A percentile compares a stretch with the other conserved stretches of the same genome.
Evolutionary conservation across 2,113 vertebrate species (phyloP).

Genomic region (Candoia aspera): DNA sequence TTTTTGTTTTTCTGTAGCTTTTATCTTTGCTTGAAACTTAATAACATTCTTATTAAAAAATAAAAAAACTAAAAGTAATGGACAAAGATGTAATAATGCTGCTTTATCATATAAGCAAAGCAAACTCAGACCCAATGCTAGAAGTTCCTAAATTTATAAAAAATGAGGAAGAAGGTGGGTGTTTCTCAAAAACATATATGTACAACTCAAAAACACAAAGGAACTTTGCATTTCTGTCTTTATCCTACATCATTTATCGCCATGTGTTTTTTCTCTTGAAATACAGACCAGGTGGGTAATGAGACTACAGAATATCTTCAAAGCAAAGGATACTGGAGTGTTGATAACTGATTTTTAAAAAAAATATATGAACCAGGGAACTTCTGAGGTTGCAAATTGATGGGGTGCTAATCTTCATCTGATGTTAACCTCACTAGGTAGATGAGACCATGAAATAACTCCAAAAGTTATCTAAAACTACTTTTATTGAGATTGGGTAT

Average conservation of each 20-base stretch:
- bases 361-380: neutral
- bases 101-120: neutral
- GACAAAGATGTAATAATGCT: neutral
- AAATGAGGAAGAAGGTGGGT: neutral
- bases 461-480: neutral
- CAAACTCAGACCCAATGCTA: neutral
- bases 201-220: neutral
- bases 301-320: neutral
- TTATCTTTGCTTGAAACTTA: too few relatives aligned
- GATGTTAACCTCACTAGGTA: neutral
- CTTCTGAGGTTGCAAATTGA: neutral
- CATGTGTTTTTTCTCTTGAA: neutral
- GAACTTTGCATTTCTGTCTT: neutral
- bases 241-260: neutral
- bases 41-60: too few relatives aligned
- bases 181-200: neutral
- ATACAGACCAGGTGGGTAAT: neutral
- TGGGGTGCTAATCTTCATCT: neutral
- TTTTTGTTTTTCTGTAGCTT: too few relatives aligned
- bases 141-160: neutral
- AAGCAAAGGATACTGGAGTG: neutral
- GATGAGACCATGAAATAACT: neutral
- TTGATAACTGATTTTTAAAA: neutral
- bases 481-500: neutral
- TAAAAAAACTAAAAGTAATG: constrained; percentile 50